These are phyloP conservation scores for Drosophila siamana DNA, from an alignment of 2,888 invertebrate genomes.

Conservation along the genomic window DNA sequence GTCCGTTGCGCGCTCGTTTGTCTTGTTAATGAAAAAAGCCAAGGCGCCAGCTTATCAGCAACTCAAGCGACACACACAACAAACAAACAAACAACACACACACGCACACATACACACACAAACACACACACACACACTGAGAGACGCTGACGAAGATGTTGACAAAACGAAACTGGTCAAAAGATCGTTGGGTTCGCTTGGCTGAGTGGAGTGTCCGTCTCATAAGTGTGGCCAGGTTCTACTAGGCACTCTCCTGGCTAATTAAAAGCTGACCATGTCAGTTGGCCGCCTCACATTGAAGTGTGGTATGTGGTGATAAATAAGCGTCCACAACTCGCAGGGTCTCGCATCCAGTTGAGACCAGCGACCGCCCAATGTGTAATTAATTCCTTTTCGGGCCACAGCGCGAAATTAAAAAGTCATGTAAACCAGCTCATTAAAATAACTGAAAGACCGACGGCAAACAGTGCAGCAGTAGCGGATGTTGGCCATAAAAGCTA, in stretches of 20 bases:
- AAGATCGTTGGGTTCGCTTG: constrained; percentile 31
- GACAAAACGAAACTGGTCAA: constrained; percentile 65
- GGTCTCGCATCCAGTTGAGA: constrained; percentile 37
- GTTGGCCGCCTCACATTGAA: constrained; percentile 71
- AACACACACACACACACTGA: constrained; percentile 12
- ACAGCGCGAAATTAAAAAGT: constrained; percentile 85
- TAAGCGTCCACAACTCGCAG: constrained; percentile 37
- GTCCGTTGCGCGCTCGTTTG: constrained; percentile 62
- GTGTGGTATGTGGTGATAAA: constrained; percentile 76
- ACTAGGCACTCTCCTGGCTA: constrained; percentile 45
- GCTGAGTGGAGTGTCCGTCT: constrained; percentile 27
- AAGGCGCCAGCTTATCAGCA: constrained; percentile 84
- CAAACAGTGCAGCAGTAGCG: constrained; percentile 20
- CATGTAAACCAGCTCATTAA: constrained; percentile 86
- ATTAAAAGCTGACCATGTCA: constrained; percentile 78
- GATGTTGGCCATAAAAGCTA: constrained; percentile 64
- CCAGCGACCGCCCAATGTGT: constrained; percentile 84
- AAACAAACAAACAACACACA: constrained; percentile 24
- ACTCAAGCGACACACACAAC: constrained; percentile 67
- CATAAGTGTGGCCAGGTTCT: constrained; percentile 65
- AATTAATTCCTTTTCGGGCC: constrained; percentile 85
- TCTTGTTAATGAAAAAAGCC: constrained; percentile 80
- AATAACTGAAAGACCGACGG: constrained; percentile 76
- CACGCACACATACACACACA: constrained; percentile 36
- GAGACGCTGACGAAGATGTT: constrained; percentile 57